Percentiles rank a stretch among this genome's conserved stretches.
Evolutionary conservation across 2,797 vertebrate species (phyloP).

Genomic region (Notolabrus celidotus): DNA sequence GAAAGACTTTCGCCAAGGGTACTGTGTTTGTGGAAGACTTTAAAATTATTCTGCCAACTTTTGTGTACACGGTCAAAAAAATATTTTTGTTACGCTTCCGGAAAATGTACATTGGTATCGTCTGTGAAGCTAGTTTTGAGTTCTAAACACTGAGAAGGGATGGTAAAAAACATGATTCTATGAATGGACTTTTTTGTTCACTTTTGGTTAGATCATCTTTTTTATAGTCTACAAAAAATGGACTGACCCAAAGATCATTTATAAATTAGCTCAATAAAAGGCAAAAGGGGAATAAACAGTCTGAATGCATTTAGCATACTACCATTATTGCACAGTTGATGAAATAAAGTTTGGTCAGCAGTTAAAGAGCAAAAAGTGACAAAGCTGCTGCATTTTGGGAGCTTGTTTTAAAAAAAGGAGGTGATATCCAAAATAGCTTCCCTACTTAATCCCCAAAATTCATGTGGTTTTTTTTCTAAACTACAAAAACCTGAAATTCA

Average conservation of each 20-base stretch:
- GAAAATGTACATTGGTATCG: no score
- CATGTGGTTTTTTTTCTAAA: no score
- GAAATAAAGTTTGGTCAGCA: conserved; percentile 23
- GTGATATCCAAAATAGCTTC: neutral
- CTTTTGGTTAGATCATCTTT: conserved; percentile 33
- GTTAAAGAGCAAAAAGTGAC: neutral
- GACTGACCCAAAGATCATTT: conserved; percentile 17
- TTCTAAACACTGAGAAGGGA: conserved; percentile 5
- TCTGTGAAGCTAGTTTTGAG: conserved; percentile 1
- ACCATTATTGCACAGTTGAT: conserved; percentile 31
- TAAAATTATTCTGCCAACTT: conserved; percentile 24
- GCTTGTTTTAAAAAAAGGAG: neutral
- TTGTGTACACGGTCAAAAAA: conserved; percentile 3
- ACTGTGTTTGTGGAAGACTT: conserved; percentile 8
- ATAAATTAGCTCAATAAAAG: conserved; percentile 15
- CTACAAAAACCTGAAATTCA: no score
- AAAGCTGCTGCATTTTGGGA: neutral
- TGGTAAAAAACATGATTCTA: conserved; percentile 2
- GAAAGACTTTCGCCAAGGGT: conserved; percentile 32
- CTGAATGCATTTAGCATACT: conserved; percentile 36
- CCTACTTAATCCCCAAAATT: no score
- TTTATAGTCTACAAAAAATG: conserved; percentile 29
- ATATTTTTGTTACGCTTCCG: no score
- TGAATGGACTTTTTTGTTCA: conserved; percentile 8
- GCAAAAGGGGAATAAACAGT: conserved; percentile 41